A percentile compares a stretch with the other conserved stretches of the same genome.
Evolutionary conservation across 2,888 invertebrate genomes (phyloP).

Genomic region (Lottia scabra): DNA sequence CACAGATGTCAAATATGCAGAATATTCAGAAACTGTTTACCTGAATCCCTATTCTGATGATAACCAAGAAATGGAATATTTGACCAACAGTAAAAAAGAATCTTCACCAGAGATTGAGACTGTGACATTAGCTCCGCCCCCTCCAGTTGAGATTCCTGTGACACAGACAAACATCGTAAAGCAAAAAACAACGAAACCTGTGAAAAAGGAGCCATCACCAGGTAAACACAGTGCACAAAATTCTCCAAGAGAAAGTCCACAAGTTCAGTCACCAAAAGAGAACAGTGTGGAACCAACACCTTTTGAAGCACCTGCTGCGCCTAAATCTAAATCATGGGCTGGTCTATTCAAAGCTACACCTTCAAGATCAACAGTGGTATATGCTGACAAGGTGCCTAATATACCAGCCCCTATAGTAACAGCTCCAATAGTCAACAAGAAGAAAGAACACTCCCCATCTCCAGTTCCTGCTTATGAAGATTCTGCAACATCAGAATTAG

Average conservation of each 20-base stretch:
- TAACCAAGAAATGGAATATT: neutral
- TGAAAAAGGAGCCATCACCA: neutral
- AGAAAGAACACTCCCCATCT: constrained; percentile 15
- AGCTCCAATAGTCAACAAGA: constrained; percentile 8
- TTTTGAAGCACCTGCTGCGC: constrained; percentile 16
- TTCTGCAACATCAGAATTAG: constrained; percentile 44
- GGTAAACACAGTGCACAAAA: neutral
- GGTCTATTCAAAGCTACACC: constrained; percentile 39
- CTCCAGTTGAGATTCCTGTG: neutral
- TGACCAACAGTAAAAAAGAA: neutral
- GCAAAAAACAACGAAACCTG: neutral
- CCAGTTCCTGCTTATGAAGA: constrained; percentile 51
- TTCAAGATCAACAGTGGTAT: constrained; percentile 17
- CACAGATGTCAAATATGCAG: neutral
- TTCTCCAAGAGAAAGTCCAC: neutral
- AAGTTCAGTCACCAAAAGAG: neutral
- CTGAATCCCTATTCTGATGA: neutral
- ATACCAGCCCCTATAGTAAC: constrained; percentile 15
- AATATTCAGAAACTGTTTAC: neutral
- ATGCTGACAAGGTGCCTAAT: constrained; percentile 17
- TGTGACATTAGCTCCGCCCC: neutral
- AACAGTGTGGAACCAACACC: neutral
- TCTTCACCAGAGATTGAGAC: neutral
- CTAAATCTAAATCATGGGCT: constrained; percentile 46
- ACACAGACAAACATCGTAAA: neutral